phyloP scores from a whole-genome alignment of 2,888 invertebrate genomes.

The Venustoraphidia nigricollis region DNA sequence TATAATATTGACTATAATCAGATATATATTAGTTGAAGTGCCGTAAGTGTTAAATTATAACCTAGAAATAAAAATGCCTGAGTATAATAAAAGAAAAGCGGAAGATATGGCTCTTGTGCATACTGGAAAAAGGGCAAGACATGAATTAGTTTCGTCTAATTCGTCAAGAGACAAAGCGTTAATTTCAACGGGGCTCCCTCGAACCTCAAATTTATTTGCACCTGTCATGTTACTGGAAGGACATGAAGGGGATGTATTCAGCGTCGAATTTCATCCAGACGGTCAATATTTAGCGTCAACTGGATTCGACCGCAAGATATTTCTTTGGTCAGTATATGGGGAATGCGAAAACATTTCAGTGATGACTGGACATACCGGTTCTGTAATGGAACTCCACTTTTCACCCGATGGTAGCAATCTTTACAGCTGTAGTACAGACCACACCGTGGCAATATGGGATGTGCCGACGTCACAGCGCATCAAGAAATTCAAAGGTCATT shows the following conservation, averaged over 20 bases:
- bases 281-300: conserved; percentile 87
- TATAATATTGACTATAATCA: too few species aligned
- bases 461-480: conserved; percentile 73
- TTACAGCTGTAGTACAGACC: conserved; percentile 88
- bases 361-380: conserved; percentile 89
- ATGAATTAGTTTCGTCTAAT: conserved; percentile 50
- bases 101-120: conserved; percentile 44
- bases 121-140: conserved; percentile 48
- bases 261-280: conserved; percentile 88
- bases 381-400: conserved; percentile 85
- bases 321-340: conserved; percentile 92
- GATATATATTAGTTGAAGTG: too few species aligned
- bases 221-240: conserved; percentile 95
- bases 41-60: too few species aligned
- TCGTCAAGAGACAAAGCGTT: conserved; percentile 61
- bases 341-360: conserved; percentile 95
- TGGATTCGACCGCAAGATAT: conserved; percentile 90
- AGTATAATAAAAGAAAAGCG: conserved; percentile 46
- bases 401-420: conserved; percentile 71
- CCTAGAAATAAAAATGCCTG: conserved; percentile 14
- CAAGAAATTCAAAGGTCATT: conserved; percentile 77
- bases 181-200: conserved; percentile 54
- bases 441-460: conserved; percentile 92
- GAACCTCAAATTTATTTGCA: conserved; percentile 77
- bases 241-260: conserved; percentile 92